These are phyloP conservation scores for Enteromius argenteus DNA, from an alignment of 2,797 vertebrate genomes.

Conservation along the genomic window DNA sequence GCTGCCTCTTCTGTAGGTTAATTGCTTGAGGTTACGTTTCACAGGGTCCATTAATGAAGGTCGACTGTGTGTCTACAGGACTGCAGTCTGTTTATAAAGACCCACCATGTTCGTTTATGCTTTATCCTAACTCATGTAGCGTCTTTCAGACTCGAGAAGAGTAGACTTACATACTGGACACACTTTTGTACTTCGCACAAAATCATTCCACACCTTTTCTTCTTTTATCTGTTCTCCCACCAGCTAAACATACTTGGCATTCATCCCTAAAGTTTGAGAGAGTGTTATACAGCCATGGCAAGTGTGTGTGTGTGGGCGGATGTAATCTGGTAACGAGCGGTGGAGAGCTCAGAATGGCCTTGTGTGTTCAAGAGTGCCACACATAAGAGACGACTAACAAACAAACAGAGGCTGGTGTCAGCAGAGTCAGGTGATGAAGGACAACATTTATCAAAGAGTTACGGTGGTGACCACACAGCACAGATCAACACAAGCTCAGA, in stretches of 20 bases:
- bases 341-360: conserved; percentile 37
- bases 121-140: neutral
- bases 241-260: conserved; percentile 14
- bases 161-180: neutral
- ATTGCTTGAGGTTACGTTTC: conserved; percentile 41
- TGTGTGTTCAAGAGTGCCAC: conserved; percentile 39
- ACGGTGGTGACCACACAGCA: neutral
- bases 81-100: conserved; percentile 1
- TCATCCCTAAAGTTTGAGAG: conserved; percentile 37
- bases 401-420: conserved; percentile 35
- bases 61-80: conserved; percentile 4
- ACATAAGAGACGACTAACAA: conserved; percentile 23
- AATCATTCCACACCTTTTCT: neutral
- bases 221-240: neutral
- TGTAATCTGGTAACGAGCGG: conserved; percentile 32
- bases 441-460: conserved; percentile 17
- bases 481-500: conserved; percentile 5
- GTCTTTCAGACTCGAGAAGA: neutral
- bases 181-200: neutral
- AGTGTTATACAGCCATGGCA: neutral
- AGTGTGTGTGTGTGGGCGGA: conserved; percentile 27
- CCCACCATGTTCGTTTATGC: neutral
- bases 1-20: conserved; percentile 24
- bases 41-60: conserved; percentile 35
- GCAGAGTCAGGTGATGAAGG: conserved; percentile 22